Conservation (phyloP, 2,797 vertebrate species). For the Pelochelys cantorii region DNA sequence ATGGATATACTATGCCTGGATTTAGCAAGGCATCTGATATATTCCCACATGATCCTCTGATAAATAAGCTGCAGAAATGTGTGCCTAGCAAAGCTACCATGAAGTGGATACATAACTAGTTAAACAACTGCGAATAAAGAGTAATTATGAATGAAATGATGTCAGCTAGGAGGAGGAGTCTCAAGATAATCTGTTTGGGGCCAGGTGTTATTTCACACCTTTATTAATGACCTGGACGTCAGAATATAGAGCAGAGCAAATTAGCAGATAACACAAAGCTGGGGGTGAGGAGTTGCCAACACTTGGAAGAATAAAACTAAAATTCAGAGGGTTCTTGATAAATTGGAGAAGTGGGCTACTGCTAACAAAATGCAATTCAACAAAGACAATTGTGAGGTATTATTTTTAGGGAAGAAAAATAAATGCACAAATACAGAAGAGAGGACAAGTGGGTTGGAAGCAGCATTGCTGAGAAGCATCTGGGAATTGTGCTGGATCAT, state of each 20-base stretch:
- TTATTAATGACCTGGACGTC: background rate
- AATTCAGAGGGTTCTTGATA: background rate
- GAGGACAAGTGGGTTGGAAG: background rate
- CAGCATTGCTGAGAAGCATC: background rate
- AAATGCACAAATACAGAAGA: background rate
- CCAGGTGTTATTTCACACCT: background rate
- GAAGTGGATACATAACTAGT: background rate
- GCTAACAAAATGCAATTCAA: background rate
- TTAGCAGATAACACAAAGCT: background rate
- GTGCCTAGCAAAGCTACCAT: background rate
- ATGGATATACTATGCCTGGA: background rate
- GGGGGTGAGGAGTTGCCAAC: background rate
- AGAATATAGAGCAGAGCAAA: background rate
- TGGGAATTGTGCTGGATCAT: background rate
- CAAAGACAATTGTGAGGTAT: background rate
- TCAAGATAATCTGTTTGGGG: background rate
- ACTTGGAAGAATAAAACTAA: background rate
- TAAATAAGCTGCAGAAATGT: background rate
- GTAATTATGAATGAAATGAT: background rate
- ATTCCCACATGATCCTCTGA: background rate
- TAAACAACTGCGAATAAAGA: background rate
- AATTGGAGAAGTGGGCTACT: background rate
- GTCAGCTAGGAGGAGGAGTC: background rate
- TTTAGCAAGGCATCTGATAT: background rate
- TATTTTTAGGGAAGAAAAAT: background rate